A percentile compares a stretch with the other conserved stretches of the same genome.
Conservation (phyloP, 2,797 vertebrate genomes). For the Lithobates pipiens region DNA sequence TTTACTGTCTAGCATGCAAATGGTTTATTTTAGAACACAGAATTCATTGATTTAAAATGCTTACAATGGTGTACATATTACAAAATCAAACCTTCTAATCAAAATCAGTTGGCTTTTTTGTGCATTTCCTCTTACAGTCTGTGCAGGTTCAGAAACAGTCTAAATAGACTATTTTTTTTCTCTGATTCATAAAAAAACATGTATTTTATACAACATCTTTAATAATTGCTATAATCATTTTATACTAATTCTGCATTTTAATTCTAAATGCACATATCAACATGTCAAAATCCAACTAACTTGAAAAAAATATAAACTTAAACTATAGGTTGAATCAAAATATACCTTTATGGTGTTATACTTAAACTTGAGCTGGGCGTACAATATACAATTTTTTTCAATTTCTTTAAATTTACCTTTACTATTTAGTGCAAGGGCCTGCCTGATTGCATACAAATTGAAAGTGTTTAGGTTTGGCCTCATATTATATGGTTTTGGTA, state of each 20-base stretch:
- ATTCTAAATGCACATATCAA: not conserved
- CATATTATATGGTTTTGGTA: too few relatives aligned
- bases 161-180: constrained; percentile 5
- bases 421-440: too few relatives aligned
- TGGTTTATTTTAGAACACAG: constrained; percentile 9
- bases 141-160: constrained; percentile 1
- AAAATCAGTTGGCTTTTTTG: constrained; percentile 10
- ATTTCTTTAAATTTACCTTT: too few relatives aligned
- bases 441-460: too few relatives aligned
- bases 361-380: not conserved
- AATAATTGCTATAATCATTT: constrained; percentile 18
- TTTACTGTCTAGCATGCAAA: constrained; percentile 33
- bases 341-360: not conserved
- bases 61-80: not conserved
- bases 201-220: not conserved
- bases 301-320: too few relatives aligned
- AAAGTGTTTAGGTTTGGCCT: too few relatives aligned
- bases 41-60: constrained; percentile 7
- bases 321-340: not conserved
- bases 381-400: too few relatives aligned
- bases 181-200: constrained; percentile 16
- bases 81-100: constrained; percentile 11
- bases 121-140: constrained; percentile 3
- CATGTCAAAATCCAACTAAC: constrained; percentile 10
- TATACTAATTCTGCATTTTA: constrained; percentile 24